Conservation (phyloP, 2,888 invertebrate genomes). For the Noctua comes region DNA sequence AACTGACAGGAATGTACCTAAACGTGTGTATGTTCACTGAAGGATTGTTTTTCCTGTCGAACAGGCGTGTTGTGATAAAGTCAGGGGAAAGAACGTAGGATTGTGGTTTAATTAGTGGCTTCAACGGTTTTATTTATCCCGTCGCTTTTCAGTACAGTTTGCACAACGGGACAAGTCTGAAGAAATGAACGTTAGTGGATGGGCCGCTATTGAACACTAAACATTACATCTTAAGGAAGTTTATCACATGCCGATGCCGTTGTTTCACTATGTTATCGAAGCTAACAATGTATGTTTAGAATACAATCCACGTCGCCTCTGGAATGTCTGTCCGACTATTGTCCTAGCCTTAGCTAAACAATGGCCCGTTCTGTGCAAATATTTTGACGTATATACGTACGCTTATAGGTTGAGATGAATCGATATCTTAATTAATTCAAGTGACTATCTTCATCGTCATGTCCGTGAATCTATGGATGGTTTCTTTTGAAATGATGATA, state of each 20-base stretch:
- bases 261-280: slow-evolving; percentile 73
- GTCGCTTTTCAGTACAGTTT: too few relatives aligned
- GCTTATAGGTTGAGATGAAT: slow-evolving; percentile 34
- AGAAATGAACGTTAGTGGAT: too few relatives aligned
- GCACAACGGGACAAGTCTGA: too few relatives aligned
- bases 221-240: slow-evolving; percentile 66
- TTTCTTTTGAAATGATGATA: background rate
- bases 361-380: slow-evolving; percentile 57
- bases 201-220: slow-evolving; percentile 65
- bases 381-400: slow-evolving; percentile 38
- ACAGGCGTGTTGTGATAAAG: too few relatives aligned
- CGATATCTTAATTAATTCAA: slow-evolving; percentile 19
- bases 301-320: slow-evolving; percentile 78
- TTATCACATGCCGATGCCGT: slow-evolving; percentile 70
- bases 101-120: too few relatives aligned
- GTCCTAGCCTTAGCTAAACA: slow-evolving; percentile 71
- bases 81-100: too few relatives aligned
- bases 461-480: background rate
- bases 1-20: too few relatives aligned
- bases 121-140: too few relatives aligned
- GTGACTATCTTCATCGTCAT: background rate
- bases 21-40: too few relatives aligned
- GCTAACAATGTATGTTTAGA: slow-evolving; percentile 74
- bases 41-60: too few relatives aligned
- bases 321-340: slow-evolving; percentile 82